Evolutionary conservation across 2,113 vertebrate species (phyloP).

Genomic region (Cinclus cinclus): DNA sequence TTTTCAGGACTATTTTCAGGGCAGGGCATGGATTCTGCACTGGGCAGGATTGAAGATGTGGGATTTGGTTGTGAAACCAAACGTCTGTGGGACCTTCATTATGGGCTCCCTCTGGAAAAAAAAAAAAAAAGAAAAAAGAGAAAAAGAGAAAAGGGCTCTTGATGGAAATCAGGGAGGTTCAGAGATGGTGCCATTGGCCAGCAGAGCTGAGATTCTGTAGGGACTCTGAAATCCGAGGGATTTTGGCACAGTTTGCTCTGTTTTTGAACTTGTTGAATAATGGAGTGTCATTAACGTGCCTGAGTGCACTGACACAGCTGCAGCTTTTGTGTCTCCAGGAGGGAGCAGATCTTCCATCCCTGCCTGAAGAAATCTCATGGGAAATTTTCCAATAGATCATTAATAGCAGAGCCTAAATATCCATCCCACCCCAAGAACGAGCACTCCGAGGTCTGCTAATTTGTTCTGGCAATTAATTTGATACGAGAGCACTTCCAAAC

Average conservation of each 20-base stretch:
- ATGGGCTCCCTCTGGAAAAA: neutral
- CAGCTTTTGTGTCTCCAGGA: neutral
- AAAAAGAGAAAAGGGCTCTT: neutral
- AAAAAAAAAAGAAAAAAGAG: neutral
- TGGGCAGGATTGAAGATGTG: neutral
- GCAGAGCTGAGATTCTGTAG: neutral
- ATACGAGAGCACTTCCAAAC: neutral
- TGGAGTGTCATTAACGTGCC: neutral
- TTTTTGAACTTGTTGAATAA: neutral
- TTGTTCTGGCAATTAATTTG: constrained; percentile 5
- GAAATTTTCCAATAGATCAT: constrained; percentile 26
- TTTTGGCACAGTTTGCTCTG: neutral
- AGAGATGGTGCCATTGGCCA: neutral
- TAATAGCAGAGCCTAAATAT: constrained; percentile 19
- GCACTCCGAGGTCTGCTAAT: neutral
- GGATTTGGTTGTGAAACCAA: neutral
- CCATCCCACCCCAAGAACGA: neutral
- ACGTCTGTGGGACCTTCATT: neutral
- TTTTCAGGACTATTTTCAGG: neutral
- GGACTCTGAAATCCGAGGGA: neutral
- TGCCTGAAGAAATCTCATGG: neutral
- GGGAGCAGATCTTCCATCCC: neutral
- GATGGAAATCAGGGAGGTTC: neutral
- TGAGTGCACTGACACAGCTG: constrained; percentile 7
- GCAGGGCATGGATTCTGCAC: no score